These are phyloP conservation scores for Fringilla coelebs DNA, from an alignment of 2,797 vertebrate genomes.

Conservation along the genomic window DNA sequence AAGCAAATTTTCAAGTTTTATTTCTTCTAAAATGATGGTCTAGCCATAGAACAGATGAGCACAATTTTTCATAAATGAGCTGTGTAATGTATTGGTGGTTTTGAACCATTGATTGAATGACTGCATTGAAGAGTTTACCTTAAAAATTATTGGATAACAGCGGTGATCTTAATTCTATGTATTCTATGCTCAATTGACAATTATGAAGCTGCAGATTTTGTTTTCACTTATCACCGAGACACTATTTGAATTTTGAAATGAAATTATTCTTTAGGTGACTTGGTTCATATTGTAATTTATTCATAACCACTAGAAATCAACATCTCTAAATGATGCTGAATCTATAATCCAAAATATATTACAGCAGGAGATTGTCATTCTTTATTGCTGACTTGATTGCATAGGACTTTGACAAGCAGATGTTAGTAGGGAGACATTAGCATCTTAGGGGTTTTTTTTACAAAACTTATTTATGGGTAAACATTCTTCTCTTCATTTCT, in stretches of 20 bases:
- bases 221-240: constrained; percentile 3
- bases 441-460: background rate
- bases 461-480: background rate
- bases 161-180: background rate
- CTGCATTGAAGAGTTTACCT: background rate
- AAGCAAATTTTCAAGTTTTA: background rate
- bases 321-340: constrained; percentile 23
- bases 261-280: constrained; percentile 18
- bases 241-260: constrained; percentile 1
- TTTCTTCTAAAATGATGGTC: background rate
- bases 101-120: background rate
- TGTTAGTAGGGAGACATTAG: background rate
- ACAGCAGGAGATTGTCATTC: constrained; percentile 17
- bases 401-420: constrained; percentile 27
- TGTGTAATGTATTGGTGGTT: background rate
- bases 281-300: constrained; percentile 30
- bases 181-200: background rate
- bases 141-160: background rate
- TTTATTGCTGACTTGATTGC: constrained; percentile 33
- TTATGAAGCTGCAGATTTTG: background rate
- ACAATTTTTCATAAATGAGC: background rate
- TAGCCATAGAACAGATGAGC: background rate
- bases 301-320: constrained; percentile 28
- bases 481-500: background rate
- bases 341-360: constrained; percentile 14